These are phyloP conservation scores for Apantesis nais DNA, from an alignment of 2,888 invertebrate genomes.

Conservation along the genomic window DNA sequence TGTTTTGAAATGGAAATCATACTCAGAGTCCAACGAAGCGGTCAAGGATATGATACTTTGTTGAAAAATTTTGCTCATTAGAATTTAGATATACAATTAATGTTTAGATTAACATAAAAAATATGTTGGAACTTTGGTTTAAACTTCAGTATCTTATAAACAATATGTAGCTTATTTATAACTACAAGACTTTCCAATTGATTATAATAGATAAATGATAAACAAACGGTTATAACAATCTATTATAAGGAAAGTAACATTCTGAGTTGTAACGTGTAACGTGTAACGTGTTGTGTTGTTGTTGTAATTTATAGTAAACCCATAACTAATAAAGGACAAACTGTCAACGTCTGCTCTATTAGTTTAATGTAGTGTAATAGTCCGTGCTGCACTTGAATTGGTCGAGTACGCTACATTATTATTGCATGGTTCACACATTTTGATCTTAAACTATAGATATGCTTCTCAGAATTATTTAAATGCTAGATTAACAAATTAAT, in stretches of 20 bases:
- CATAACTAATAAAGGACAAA: neutral
- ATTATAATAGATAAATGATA: neutral
- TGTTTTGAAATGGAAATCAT: neutral
- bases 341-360: slow-evolving; percentile 20
- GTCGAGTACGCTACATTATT: slow-evolving; percentile 41
- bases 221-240: neutral
- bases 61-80: neutral
- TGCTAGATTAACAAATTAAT: neutral
- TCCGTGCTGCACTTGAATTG: slow-evolving; percentile 32
- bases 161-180: neutral
- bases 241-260: neutral
- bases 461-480: neutral
- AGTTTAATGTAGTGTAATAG: slow-evolving; percentile 11
- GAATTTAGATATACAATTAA: neutral
- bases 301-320: neutral
- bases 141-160: neutral
- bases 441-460: neutral
- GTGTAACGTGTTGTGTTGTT: too few relatives aligned
- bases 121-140: neutral
- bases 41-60: neutral
- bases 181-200: neutral
- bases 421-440: slow-evolving; percentile 34
- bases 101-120: neutral
- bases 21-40: neutral
- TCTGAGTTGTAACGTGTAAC: neutral